Conservation (phyloP, 2,113 vertebrate genomes). For the Bothrops jararaca region DNA sequence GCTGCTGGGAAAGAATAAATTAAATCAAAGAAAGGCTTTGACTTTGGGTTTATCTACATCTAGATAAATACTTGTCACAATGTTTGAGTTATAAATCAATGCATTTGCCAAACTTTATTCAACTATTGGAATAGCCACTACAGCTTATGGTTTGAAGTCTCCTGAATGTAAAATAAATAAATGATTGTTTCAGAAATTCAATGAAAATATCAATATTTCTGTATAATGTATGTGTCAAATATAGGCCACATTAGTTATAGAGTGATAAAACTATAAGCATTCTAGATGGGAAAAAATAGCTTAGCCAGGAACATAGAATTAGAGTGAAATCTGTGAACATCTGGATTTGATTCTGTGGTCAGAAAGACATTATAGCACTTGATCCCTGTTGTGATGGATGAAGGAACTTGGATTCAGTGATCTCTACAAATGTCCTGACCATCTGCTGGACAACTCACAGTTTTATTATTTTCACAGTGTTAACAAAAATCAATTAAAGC, state of each 20-base stretch:
- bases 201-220: constrained; percentile 29
- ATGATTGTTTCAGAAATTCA: not conserved
- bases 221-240: constrained; percentile 31
- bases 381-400: not conserved
- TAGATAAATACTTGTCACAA: constrained; percentile 3
- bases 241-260: not conserved
- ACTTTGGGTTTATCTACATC: not conserved
- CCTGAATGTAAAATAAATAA: not conserved
- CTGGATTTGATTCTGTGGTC: not conserved
- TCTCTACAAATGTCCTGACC: not conserved
- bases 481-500: not conserved
- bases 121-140: constrained; percentile 15
- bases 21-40: not conserved
- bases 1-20: not conserved
- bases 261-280: not conserved
- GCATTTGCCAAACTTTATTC: constrained; percentile 19
- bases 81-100: not conserved
- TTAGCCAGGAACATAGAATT: not conserved
- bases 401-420: not conserved
- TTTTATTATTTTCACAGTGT: not conserved
- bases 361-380: too few species aligned
- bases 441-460: not conserved
- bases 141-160: not conserved
- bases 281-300: not conserved
- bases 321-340: not conserved